Conservation (phyloP, 2,888 invertebrate genomes). For the Rhaphigaster nebulosa region DNA sequence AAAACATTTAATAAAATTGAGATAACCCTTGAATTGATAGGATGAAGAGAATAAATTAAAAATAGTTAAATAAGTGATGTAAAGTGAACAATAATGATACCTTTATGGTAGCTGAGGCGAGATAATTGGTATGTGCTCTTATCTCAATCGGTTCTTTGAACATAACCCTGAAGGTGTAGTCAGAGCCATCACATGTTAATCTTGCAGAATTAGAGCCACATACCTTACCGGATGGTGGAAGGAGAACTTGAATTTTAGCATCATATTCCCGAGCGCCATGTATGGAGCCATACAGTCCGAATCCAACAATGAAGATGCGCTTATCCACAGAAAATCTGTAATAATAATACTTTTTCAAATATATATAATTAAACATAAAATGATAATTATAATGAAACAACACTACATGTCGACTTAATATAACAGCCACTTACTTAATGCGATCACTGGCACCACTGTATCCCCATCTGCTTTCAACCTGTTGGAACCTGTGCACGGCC, state of each 20-base stretch:
- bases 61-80: conserved; percentile 39
- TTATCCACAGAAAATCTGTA: conserved; percentile 82
- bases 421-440: conserved; percentile 72
- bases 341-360: background rate
- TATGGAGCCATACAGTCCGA: conserved; percentile 87
- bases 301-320: conserved; percentile 85
- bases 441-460: conserved; percentile 87
- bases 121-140: conserved; percentile 82
- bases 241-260: conserved; percentile 82
- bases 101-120: conserved; percentile 84
- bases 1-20: background rate
- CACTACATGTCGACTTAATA: background rate
- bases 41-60: background rate
- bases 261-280: conserved; percentile 81
- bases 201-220: conserved; percentile 81
- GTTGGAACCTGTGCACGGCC: conserved; percentile 77
- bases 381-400: background rate
- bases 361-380: conserved; percentile 67
- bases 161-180: conserved; percentile 83
- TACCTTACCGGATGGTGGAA: conserved; percentile 80
- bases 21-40: background rate
- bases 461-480: conserved; percentile 86
- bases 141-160: conserved; percentile 90
- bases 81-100: conserved; percentile 69
- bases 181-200: conserved; percentile 84